Conservation (phyloP, 2,888 invertebrate species). For the Sphinx pinastri region DNA sequence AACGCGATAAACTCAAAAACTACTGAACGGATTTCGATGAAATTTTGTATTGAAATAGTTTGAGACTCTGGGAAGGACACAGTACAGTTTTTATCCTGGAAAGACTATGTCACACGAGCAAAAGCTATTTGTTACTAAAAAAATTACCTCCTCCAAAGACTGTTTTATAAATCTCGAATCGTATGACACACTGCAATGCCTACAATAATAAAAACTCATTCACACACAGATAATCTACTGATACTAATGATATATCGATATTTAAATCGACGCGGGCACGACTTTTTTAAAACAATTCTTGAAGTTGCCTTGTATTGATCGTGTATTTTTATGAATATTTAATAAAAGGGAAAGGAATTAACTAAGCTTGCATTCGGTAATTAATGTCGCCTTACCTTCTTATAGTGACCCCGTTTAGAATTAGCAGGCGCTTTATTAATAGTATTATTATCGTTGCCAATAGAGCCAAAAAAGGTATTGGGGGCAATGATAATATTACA, state of each 20-base stretch:
- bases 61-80: background rate
- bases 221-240: conserved; percentile 30
- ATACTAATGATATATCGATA: conserved; percentile 23
- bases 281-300: conserved; percentile 17
- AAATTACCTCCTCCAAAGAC: conserved; percentile 10
- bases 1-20: too few species aligned
- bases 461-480: too few species aligned
- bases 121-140: background rate
- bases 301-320: conserved; percentile 6
- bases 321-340: conserved; percentile 14
- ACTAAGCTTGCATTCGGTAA: background rate
- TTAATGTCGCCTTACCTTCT: background rate
- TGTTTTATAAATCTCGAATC: background rate
- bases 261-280: conserved; percentile 19
- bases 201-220: conserved; percentile 39
- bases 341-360: conserved; percentile 3
- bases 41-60: too few species aligned
- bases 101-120: too few species aligned
- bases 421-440: background rate
- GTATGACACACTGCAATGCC: conserved; percentile 41
- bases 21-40: too few species aligned
- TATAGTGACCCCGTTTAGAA: background rate
- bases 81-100: too few species aligned
- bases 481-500: too few species aligned
- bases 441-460: too few species aligned